phyloP scores from a whole-genome alignment of 2,888 invertebrate species.

The Stenchaetothrips biformis region DNA sequence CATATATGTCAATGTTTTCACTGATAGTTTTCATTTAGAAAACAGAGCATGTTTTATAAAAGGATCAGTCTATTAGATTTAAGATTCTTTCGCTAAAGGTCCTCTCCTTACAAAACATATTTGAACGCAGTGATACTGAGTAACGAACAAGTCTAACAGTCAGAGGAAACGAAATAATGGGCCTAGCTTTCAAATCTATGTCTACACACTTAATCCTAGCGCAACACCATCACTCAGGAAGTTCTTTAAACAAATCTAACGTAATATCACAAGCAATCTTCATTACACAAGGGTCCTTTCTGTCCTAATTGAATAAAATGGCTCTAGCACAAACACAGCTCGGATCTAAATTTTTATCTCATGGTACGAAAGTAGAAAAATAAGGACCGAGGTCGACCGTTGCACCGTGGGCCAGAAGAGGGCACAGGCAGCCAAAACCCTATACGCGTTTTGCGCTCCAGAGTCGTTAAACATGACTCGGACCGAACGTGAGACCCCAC shows the following conservation, averaged over 20 bases:
- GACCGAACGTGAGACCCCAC: too few relatives aligned
- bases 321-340: slow-evolving; percentile 30
- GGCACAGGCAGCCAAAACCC: too few relatives aligned
- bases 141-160: neutral
- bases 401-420: too few relatives aligned
- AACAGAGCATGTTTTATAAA: too few relatives aligned
- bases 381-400: neutral
- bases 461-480: too few relatives aligned
- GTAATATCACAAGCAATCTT: slow-evolving; percentile 20
- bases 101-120: neutral
- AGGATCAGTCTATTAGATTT: neutral
- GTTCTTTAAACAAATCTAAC: neutral
- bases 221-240: neutral
- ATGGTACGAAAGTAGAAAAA: neutral
- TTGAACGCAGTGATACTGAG: too few relatives aligned
- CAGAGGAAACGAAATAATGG: neutral
- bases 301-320: neutral
- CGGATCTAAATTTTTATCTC: slow-evolving; percentile 25
- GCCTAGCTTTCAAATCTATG: neutral
- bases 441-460: too few relatives aligned
- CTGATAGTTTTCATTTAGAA: too few relatives aligned
- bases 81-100: neutral
- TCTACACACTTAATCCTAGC: neutral
- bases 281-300: neutral
- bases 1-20: too few relatives aligned